phyloP scores from a whole-genome alignment of 2,113 vertebrate species.

The Anser brachyrhynchus region DNA sequence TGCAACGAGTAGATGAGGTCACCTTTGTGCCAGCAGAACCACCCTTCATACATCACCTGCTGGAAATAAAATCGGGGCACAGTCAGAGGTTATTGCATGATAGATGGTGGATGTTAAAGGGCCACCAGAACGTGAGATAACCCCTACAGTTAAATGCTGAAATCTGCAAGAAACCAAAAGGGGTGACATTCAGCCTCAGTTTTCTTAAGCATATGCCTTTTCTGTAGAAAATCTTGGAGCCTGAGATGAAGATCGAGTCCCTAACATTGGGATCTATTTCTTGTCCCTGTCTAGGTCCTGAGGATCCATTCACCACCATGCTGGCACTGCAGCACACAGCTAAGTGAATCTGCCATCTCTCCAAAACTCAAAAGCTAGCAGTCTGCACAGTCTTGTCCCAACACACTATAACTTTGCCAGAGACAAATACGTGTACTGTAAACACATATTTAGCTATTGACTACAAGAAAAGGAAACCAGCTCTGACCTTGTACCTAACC shows the following conservation, averaged over 20 bases:
- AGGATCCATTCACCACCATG: background rate
- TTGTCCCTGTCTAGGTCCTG: background rate
- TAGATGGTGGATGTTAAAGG: background rate
- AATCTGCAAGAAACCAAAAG: background rate
- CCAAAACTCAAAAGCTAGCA: background rate
- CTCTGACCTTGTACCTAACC: background rate
- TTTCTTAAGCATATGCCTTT: background rate
- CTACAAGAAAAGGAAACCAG: background rate
- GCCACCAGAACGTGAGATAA: background rate
- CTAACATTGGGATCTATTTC: background rate
- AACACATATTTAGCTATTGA: background rate
- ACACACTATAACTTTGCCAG: background rate
- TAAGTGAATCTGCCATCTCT: background rate
- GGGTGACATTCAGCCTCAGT: background rate
- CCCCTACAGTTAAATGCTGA: background rate
- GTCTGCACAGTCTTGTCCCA: background rate
- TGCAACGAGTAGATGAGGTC: background rate
- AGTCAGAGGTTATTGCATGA: background rate
- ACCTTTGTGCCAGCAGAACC: background rate
- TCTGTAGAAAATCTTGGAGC: background rate
- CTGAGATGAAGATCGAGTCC: background rate
- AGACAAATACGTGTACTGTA: background rate
- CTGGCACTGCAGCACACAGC: background rate
- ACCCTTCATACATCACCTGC: accelerated
- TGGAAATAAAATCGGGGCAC: background rate